Percentiles rank a stretch among this genome's conserved stretches.
These are phyloP conservation scores for Melierax canorus DNA, from an alignment of 2,113 vertebrate species.

Conservation along the genomic window DNA sequence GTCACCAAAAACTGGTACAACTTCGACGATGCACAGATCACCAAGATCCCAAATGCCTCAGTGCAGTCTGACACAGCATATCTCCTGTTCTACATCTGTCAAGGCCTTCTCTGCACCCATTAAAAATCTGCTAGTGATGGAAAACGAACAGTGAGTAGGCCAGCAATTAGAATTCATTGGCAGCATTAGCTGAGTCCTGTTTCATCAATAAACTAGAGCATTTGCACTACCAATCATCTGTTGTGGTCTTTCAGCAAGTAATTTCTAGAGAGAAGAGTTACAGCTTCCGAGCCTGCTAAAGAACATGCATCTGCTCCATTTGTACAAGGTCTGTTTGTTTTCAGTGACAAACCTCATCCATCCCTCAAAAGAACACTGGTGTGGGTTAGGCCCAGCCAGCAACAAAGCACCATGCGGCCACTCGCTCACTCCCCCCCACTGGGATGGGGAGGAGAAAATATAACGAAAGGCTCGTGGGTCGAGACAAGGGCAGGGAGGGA, in stretches of 20 bases:
- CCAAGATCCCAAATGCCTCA: constrained; percentile 63
- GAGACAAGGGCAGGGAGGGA: too few species aligned
- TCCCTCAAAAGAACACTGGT: neutral
- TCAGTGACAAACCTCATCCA: neutral
- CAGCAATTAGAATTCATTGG: neutral
- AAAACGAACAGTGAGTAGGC: neutral
- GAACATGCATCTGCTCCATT: fast-evolving
- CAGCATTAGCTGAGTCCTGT: neutral
- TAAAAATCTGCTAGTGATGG: neutral
- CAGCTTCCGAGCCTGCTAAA: neutral
- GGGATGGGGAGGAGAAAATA: too few species aligned
- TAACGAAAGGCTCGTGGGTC: too few species aligned
- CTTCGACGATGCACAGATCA: constrained; percentile 78
- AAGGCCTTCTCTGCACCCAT: constrained; percentile 60
- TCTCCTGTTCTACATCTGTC: constrained; percentile 81
- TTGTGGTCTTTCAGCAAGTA: neutral
- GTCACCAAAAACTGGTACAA: constrained; percentile 76
- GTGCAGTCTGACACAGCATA: constrained; percentile 81
- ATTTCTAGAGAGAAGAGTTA: neutral
- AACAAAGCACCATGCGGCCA: too few species aligned
- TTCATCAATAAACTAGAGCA: constrained; percentile 50
- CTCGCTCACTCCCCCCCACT: too few species aligned
- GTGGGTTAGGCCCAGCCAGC: too few species aligned
- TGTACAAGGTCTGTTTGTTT: neutral
- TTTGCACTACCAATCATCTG: neutral